These are phyloP conservation scores for Sphyrna mokarran DNA, from an alignment of 2,113 vertebrate genomes.

Conservation along the genomic window DNA sequence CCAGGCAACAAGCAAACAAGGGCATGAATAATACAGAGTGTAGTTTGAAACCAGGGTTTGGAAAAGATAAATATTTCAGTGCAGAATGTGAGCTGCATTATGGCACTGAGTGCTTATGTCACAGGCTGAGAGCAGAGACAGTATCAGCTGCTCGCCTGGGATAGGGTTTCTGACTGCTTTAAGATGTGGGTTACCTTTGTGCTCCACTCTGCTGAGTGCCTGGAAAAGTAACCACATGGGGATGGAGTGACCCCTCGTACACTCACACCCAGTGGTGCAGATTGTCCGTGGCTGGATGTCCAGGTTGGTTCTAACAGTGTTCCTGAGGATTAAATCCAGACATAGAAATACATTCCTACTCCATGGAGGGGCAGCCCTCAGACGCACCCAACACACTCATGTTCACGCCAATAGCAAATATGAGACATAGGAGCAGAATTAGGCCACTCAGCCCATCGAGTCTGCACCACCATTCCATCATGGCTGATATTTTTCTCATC, in stretches of 20 bases:
- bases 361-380: background rate
- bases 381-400: too few species aligned
- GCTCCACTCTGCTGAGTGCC: background rate
- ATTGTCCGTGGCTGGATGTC: background rate
- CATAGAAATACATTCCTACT: background rate
- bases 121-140: background rate
- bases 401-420: background rate
- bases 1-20: background rate
- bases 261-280: background rate
- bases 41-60: constrained; percentile 17
- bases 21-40: constrained; percentile 3
- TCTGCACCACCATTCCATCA: too few species aligned
- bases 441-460: too few species aligned
- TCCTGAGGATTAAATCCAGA: background rate
- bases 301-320: background rate
- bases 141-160: background rate
- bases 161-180: background rate
- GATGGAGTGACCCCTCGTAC: background rate
- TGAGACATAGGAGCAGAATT: too few species aligned
- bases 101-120: background rate
- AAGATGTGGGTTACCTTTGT: background rate
- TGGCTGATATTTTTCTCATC: too few species aligned
- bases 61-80: constrained; percentile 34
- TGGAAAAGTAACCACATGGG: background rate
- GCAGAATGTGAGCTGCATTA: background rate